Evolutionary conservation across 2,113 vertebrate species (phyloP), one percentile per base, ranked within the genome.

Genomic region (Monarcha castaneiventris): DNA sequence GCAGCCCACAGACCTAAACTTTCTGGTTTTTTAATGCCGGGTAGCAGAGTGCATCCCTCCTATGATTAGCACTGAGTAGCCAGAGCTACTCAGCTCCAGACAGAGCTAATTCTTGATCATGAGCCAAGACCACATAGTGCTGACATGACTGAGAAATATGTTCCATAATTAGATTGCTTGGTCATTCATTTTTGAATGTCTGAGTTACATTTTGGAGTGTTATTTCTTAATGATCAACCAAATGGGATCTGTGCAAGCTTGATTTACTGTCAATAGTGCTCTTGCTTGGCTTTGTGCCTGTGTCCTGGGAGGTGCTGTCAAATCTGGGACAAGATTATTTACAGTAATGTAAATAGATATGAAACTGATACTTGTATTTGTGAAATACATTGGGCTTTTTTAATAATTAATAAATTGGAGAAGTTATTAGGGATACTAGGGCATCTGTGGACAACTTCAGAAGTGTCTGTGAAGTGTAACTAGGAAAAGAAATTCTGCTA

Each of bases 111-210:
- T 94, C 88, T 96, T 96, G 96, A 81, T 87, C 64, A 4, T 8
- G n/a, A 76, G 96, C 96, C 96, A 96, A 96, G 93, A 92, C 88
- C 86, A 84, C 93, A 96, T 96, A 96, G 92, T 96, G 93, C 90
- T 97, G 96, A 95, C 94, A 90, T 95, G 96, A 92, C 88, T 91
- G 92, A 97, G 92, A 96, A 96, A 90, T 96, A 93, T 93, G 93
- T 96, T 90, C 96, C 94, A 84, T 94, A 96, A 97, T 97, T 97
- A 95, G 93, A 95, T 96, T 96, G 94, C 94, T 94, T 94, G 90
- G 92, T 96, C 92, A 88, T 97, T 97, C 79, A 82, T 96, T 96
- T 97, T 94, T 96, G 85, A 89, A 86, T 54, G 92, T 95, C 93
- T 95, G 85, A 95, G 90, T 90, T 81, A 82, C 56, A 25, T 88